phyloP scores from a whole-genome alignment of 2,113 vertebrate genomes.

The Microtus richardsoni region DNA sequence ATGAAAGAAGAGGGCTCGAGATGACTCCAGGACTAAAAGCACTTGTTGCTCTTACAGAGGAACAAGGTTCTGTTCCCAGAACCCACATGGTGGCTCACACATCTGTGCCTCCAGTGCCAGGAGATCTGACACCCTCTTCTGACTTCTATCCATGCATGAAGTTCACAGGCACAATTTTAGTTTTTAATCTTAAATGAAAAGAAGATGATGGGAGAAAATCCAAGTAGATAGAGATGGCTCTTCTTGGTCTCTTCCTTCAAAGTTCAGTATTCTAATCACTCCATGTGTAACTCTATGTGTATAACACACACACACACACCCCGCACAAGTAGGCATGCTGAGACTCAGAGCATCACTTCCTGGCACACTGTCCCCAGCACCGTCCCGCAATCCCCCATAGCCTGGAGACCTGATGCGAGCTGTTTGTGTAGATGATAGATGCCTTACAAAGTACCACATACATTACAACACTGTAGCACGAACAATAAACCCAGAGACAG shows the following conservation, averaged over 20 bases:
- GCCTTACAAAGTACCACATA: constrained; percentile 25
- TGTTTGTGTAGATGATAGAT: neutral
- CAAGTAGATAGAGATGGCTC: constrained; percentile 5
- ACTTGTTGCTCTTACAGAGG: neutral
- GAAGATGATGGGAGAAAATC: neutral
- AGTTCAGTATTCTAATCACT: constrained; percentile 14
- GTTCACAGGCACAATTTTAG: neutral
- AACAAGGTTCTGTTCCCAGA: neutral
- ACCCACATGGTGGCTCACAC: neutral
- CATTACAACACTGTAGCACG: neutral
- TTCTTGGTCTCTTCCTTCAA: neutral
- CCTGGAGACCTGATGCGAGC: neutral
- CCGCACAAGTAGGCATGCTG: neutral
- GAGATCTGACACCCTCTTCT: neutral
- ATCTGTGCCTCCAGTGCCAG: neutral
- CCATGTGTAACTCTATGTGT: neutral
- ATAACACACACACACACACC: neutral
- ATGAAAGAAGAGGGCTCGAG: neutral
- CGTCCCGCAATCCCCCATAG: neutral
- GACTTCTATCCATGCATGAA: neutral
- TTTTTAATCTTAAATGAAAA: neutral
- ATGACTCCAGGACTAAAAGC: neutral
- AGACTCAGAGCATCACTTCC: neutral
- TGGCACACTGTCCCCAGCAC: neutral
- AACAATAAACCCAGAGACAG: too few relatives aligned